Conservation (phyloP, 1,140 invertebrate species). For the Andrena cerasifolii region DNA sequence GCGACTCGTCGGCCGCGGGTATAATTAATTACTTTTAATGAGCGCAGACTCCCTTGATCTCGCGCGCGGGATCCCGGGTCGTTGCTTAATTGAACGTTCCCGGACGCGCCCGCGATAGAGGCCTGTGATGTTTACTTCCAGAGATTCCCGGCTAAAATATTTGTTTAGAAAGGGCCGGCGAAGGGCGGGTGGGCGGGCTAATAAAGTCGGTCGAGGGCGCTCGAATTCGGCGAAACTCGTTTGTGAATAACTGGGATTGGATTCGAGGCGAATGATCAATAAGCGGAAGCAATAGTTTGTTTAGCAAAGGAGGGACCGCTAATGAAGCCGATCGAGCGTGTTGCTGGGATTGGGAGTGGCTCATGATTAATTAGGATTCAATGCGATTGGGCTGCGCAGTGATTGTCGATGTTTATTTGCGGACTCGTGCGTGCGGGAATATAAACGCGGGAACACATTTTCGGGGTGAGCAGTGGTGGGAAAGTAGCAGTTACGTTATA, state of each 20-base stretch:
- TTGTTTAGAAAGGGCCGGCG: no score
- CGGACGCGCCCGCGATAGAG: background rate
- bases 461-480: background rate
- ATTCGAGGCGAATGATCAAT: no score
- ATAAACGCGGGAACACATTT: no score
- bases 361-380: background rate
- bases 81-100: conserved; percentile 17
- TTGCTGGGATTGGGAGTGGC: no score
- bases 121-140: conserved; percentile 6
- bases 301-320: no score
- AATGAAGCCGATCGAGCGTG: no score
- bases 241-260: no score
- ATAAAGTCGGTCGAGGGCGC: background rate
- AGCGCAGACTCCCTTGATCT: conserved; percentile 50
- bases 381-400: no score
- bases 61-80: background rate
- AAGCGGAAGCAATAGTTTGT: no score
- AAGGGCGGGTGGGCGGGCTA: no score
- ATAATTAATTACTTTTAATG: conserved; percentile 67
- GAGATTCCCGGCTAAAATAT: background rate
- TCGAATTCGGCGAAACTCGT: no score
- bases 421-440: background rate
- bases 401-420: background rate
- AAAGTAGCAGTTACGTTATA: conserved; percentile 16
- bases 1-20: conserved; percentile 45